Conservation (phyloP, 2,797 vertebrate genomes). For the Lateolabrax maculatus region DNA sequence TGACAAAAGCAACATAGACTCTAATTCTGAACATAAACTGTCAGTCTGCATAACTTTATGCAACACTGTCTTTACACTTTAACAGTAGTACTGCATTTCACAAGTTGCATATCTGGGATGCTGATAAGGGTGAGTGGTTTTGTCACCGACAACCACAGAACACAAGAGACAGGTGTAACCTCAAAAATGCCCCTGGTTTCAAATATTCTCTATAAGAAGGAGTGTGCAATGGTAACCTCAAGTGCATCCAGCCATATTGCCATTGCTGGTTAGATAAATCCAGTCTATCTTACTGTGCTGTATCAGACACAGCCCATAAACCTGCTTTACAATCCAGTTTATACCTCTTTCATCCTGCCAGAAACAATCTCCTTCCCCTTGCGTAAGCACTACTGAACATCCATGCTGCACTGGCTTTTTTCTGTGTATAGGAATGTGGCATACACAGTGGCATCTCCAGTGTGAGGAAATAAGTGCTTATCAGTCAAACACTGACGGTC, state of each 20-base stretch:
- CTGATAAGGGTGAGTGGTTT: not conserved
- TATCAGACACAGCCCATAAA: conserved; percentile 76
- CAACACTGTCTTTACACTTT: conserved; percentile 21
- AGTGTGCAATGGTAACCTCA: conserved; percentile 7
- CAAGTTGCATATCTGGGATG: conserved; percentile 19
- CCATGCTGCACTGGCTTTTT: conserved; percentile 15
- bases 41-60: conserved; percentile 32
- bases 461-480: conserved; percentile 13
- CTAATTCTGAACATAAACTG: conserved; percentile 1
- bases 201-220: conserved; percentile 10
- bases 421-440: conserved; percentile 14
- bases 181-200: conserved; percentile 23
- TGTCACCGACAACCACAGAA: not conserved
- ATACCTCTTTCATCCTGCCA: conserved; percentile 59
- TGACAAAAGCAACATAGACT: conserved; percentile 44
- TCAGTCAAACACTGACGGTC: conserved; percentile 12
- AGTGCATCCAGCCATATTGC: conserved; percentile 41
- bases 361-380: conserved; percentile 55
- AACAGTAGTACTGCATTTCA: conserved; percentile 12
- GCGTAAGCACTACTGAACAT: conserved; percentile 51
- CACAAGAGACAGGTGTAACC: conserved; percentile 1
- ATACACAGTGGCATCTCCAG: conserved; percentile 6
- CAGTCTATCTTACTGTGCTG: conserved; percentile 53
- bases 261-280: conserved; percentile 48
- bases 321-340: conserved; percentile 72